Base-by-base conservation (phyloP, 2,888 invertebrate genomes). In the Cylloceria caligata region DNA sequence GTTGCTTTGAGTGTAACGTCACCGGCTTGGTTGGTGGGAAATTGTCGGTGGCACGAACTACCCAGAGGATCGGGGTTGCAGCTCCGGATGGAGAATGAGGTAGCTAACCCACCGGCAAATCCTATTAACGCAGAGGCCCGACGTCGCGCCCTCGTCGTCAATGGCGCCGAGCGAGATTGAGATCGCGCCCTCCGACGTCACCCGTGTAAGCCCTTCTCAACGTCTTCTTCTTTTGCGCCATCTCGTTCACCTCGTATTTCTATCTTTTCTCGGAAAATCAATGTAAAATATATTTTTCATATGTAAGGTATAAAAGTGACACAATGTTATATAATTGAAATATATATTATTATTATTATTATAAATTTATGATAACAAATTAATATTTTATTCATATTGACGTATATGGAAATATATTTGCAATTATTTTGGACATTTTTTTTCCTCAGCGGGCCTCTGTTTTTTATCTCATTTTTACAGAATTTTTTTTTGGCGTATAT, bases 51-150 rank as follows among this genome's bases (percentile, higher is more conserved):
- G 76, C 81, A 55, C 57, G 57, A 71, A 45, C 34, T 34, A 30
- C 34, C 60, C 60, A 7, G 19, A 16, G 30, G 19, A 47, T 65
- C 39, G 30, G 65, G 71, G 55, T 65, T 49, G 65, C 36, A 65
- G 47, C 68, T 34, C 21, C 75, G 57, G n/a, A 65, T 39, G 55
- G 80, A 75, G 65, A 60, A 77, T 84, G 69, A 85, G 81, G 78
- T 57, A 79, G 72, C 83, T 81, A 83, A 85, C 76, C 81, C 81
- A 67, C 74, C 72, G 80, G 80, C 80, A 85, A 87, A 85, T 85
- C 83, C 83, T 80, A 83, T 85, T 83, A 82, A 82, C 72, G 80
- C 49, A 42, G 52, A 47, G 52, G 52, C 55, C 49, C 47, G 60
- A 73, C 60, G 52, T 69, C 62, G 71, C 72, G 64, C 60, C 62